Conservation (phyloP, 2,113 vertebrate genomes). For the Leucoraja erinaceus region DNA sequence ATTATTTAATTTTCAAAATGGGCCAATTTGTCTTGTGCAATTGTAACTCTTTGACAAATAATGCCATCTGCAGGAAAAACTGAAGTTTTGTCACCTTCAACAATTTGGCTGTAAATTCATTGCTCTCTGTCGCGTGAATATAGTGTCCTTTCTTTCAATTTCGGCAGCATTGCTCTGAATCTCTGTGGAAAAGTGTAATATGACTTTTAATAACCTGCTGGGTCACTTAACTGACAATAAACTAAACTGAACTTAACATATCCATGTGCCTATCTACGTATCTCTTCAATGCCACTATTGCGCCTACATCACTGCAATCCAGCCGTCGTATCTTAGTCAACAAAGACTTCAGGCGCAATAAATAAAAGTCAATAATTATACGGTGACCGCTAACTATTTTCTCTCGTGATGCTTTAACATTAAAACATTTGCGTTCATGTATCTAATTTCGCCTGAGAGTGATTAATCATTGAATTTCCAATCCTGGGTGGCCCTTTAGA, state of each 20-base stretch:
- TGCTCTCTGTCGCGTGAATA: too few species aligned
- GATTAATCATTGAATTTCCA: not conserved
- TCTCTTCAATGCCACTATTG: too few species aligned
- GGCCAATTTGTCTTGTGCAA: not conserved
- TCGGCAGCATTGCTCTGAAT: not conserved
- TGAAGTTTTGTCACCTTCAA: not conserved
- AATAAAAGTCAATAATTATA: not conserved
- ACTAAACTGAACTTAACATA: too few species aligned
- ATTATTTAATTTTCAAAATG: conserved; percentile 21
- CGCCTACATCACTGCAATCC: not conserved
- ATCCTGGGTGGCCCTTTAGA: not conserved
- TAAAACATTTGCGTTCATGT: not conserved
- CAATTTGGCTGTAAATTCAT: not conserved
- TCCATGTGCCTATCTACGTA: too few species aligned
- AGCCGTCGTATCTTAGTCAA: not conserved
- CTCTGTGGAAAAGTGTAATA: not conserved
- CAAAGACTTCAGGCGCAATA: not conserved
- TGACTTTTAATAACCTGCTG: too few species aligned
- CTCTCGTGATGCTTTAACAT: not conserved
- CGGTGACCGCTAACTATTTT: not conserved
- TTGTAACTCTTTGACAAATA: conserved; percentile 2
- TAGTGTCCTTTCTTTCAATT: not conserved
- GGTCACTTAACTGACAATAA: too few species aligned
- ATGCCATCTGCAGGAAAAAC: conserved; percentile 31
- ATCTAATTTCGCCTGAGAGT: not conserved